phyloP scores from a whole-genome alignment of 2,888 invertebrate genomes.

The Frankliniella intonsa region DNA sequence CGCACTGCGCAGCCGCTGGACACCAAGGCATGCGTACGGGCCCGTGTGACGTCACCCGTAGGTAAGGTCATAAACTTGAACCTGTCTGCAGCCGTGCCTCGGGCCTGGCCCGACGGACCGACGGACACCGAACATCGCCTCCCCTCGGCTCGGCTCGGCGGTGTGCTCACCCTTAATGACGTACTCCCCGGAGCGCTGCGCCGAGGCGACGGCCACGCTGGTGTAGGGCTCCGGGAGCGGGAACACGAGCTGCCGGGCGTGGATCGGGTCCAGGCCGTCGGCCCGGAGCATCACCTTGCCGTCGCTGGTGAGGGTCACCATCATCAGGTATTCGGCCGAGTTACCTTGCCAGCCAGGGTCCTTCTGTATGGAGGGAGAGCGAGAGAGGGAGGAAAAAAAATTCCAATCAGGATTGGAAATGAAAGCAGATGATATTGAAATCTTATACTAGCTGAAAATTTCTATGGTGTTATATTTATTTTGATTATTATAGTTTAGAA shows the following conservation, averaged over 20 bases:
- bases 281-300: not conserved
- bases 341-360: not conserved
- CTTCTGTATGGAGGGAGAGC: not conserved
- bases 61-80: conserved; percentile 5
- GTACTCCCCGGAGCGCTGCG: conserved; percentile 11
- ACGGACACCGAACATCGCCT: not conserved
- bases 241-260: not conserved
- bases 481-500: no score
- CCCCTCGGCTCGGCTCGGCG: not conserved
- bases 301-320: not conserved
- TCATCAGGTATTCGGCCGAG: not conserved
- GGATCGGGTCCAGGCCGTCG: not conserved
- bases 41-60: not conserved
- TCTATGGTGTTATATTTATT: no score
- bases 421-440: no score
- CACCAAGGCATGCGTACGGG: not conserved
- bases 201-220: not conserved
- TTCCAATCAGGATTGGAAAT: no score
- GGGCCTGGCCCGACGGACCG: not conserved
- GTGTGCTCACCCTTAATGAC: not conserved
- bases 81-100: not conserved
- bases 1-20: not conserved
- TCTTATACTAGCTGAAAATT: no score
- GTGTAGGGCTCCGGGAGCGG: not conserved
- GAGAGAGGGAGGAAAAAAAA: no score